Conservation (phyloP, 2,113 vertebrate species). For the Neodontobutis hainanensis region DNA sequence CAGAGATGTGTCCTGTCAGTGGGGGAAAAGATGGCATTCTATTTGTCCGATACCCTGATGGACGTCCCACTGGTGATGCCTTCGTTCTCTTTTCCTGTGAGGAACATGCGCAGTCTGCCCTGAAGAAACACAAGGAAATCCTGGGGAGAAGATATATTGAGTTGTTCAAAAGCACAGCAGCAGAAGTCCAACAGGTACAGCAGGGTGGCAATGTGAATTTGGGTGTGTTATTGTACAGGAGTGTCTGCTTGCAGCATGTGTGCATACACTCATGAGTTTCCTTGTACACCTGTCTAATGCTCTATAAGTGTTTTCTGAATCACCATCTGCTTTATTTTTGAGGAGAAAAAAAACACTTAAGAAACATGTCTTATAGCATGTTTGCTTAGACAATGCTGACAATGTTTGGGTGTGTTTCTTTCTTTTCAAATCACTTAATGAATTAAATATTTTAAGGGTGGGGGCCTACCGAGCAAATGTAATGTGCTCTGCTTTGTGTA, state of each 20-base stretch:
- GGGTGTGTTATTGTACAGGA: constrained; percentile 1
- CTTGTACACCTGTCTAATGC: not conserved
- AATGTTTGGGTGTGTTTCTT: constrained; percentile 28
- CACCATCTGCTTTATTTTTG: constrained; percentile 4
- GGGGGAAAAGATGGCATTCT: constrained; percentile 86
- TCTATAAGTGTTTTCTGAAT: not conserved
- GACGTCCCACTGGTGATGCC: constrained; percentile 94
- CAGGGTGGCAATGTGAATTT: not conserved
- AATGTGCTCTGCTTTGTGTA: constrained; percentile 13
- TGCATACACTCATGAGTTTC: not conserved
- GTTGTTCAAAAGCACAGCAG: constrained; percentile 95
- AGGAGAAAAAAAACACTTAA: not conserved
- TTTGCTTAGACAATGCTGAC: constrained; percentile 3
- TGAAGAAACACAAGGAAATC: constrained; percentile 96
- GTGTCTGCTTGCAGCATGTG: not conserved
- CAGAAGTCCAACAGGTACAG: constrained; percentile 94
- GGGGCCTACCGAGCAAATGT: constrained; percentile 21
- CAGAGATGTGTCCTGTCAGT: constrained; percentile 85
- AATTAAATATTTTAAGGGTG: constrained; percentile 38
- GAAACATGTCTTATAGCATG: constrained; percentile 13
- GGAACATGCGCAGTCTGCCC: constrained; percentile 91
- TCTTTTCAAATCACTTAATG: constrained; percentile 20
- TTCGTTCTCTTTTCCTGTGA: constrained; percentile 96
- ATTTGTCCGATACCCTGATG: constrained; percentile 94
- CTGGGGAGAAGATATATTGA: constrained; percentile 97